A percentile compares a stretch with the other conserved stretches of the same genome.
Evolutionary conservation across 2,113 vertebrate species (phyloP).

Genomic region (Narcine bancroftii): DNA sequence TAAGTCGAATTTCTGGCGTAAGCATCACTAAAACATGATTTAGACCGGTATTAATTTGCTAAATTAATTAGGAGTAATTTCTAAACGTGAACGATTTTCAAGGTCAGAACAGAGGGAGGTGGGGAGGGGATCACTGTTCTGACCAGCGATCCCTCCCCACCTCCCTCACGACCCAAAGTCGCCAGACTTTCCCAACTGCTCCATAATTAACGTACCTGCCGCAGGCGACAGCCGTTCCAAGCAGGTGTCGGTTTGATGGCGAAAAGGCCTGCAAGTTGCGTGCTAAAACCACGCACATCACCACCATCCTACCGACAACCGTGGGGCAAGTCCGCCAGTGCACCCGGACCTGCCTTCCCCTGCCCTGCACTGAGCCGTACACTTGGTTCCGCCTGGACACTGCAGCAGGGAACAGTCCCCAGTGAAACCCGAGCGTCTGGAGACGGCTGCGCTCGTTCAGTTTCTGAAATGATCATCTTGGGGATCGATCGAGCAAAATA

Average conservation of each 20-base stretch:
- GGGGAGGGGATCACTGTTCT: no score
- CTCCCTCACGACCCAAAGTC: neutral
- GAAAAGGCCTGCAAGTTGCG: neutral
- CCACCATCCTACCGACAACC: no score
- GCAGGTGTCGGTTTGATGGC: no score
- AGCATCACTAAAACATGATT: no score
- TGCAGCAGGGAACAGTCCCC: neutral
- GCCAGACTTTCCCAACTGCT: no score
- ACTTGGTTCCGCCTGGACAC: neutral
- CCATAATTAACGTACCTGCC: neutral
- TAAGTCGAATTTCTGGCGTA: no score
- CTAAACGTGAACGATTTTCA: neutral
- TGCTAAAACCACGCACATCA: neutral
- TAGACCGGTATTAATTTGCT: neutral
- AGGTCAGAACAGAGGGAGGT: no score
- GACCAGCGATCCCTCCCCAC: neutral
- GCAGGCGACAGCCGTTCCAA: neutral
- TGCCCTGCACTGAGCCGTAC: no score
- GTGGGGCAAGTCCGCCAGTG: neutral
- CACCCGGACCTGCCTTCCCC: neutral
- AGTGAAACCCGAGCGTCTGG: no score
- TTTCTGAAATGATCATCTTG: no score
- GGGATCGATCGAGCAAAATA: no score
- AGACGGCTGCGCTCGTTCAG: no score
- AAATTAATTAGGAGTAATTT: neutral